Conservation (phyloP, 2,888 invertebrate species). For the Microchrysa polita region DNA sequence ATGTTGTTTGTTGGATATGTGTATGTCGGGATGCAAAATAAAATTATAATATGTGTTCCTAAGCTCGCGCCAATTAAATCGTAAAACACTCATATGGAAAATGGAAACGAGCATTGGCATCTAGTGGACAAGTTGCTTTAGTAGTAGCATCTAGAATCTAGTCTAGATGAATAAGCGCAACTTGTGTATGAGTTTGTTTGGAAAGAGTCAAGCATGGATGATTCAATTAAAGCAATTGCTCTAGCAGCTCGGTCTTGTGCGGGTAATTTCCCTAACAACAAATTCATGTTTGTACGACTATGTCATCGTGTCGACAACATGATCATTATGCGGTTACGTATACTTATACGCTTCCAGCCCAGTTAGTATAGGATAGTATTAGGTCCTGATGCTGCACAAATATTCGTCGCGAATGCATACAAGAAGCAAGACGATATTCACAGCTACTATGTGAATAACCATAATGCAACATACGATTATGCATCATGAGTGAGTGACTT, state of each 20-base stretch:
- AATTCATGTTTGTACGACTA: neutral
- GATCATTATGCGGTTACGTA: conserved; percentile 32
- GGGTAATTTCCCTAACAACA: conserved; percentile 37
- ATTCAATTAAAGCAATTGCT: conserved; percentile 31
- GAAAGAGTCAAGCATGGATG: conserved; percentile 32
- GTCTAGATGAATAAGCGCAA: neutral
- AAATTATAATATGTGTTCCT: neutral
- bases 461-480: neutral
- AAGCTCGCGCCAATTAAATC: neutral
- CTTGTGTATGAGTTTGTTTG: neutral
- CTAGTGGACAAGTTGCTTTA: neutral
- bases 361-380: too few relatives aligned
- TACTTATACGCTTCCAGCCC: too few relatives aligned
- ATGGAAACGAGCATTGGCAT: neutral
- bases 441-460: neutral
- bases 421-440: neutral
- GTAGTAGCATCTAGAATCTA: neutral
- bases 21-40: neutral
- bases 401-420: neutral
- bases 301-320: neutral
- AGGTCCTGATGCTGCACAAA: neutral
- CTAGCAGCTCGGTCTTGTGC: conserved; percentile 5
- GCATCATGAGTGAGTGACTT: neutral
- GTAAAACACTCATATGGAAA: neutral
- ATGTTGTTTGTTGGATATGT: neutral